Conservation (phyloP, 2,797 vertebrate species). For the Falco concolor region DNA sequence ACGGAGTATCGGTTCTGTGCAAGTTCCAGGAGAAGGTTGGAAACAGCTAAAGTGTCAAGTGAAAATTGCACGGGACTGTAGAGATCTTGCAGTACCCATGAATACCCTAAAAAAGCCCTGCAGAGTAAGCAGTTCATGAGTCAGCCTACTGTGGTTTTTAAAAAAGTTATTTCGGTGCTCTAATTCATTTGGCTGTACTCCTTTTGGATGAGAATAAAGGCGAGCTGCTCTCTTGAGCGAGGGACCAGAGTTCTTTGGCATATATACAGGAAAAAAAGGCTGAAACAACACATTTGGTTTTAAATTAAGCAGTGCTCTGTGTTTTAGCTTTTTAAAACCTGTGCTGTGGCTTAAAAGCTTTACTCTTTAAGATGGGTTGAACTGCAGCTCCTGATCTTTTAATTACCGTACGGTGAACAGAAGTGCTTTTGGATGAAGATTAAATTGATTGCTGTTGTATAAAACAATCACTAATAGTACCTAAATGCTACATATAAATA, state of each 20-base stretch:
- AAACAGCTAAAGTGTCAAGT: neutral
- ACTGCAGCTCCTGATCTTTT: neutral
- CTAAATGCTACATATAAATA: neutral
- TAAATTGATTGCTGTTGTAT: neutral
- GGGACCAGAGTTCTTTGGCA: neutral
- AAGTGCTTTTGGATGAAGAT: neutral
- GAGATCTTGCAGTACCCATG: neutral
- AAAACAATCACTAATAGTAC: neutral
- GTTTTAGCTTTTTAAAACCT: neutral
- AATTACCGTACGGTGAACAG: neutral
- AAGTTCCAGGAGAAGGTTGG: neutral
- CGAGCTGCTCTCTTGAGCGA: conserved; percentile 14
- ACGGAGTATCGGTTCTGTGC: accelerated
- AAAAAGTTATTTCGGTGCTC: conserved; percentile 11
- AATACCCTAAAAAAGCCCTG: neutral
- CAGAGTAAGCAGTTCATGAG: conserved; percentile 12
- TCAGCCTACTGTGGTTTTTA: conserved; percentile 13
- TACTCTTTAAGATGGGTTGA: neutral
- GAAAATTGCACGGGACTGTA: neutral
- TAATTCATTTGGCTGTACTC: conserved; percentile 19
- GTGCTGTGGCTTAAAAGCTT: neutral
- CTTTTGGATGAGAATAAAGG: conserved; percentile 13
- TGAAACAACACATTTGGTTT: conserved; percentile 1
- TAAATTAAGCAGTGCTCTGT: neutral
- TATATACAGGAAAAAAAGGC: neutral